Evolutionary conservation across 2,113 vertebrate genomes (phyloP).

Genomic region (Nannobrachium achirus): DNA sequence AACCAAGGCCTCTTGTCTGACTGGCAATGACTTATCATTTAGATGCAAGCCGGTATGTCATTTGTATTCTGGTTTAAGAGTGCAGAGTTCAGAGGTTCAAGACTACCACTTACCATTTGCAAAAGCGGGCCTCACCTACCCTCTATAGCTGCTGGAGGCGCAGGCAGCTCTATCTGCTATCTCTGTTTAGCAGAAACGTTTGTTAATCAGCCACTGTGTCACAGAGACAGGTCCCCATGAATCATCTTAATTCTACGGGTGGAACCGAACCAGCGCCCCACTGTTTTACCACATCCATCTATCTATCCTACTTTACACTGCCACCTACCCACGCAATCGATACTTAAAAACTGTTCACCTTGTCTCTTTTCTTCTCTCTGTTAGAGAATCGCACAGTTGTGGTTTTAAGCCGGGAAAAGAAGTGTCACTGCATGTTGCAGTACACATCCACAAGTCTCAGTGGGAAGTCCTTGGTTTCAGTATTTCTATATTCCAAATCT

Average conservation of each 20-base stretch:
- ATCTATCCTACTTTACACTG: slow-evolving; percentile 7
- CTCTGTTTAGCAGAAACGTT: slow-evolving; percentile 23
- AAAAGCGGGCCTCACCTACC: neutral
- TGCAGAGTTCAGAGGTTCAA: slow-evolving; percentile 9
- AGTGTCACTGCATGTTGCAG: neutral
- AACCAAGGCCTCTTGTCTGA: slow-evolving; percentile 27
- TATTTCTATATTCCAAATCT: slow-evolving; percentile 34
- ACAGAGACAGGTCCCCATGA: slow-evolving; percentile 14
- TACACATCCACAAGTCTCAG: slow-evolving; percentile 10
- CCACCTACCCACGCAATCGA: slow-evolving; percentile 1
- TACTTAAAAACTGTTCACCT: neutral
- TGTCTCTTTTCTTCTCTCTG: neutral
- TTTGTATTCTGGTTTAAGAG: slow-evolving; percentile 24
- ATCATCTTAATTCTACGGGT: slow-evolving; percentile 18
- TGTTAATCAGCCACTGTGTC: slow-evolving; percentile 31
- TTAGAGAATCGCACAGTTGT: slow-evolving; percentile 16
- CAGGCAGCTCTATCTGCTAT: slow-evolving; percentile 11
- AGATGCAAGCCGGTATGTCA: slow-evolving; percentile 12
- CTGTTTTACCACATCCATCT: neutral
- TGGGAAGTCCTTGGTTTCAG: slow-evolving; percentile 17
- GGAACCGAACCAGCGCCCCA: slow-evolving; percentile 11
- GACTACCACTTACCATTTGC: neutral
- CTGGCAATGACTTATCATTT: slow-evolving; percentile 42
- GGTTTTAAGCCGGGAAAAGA: slow-evolving; percentile 15
- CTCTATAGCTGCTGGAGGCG: slow-evolving; percentile 8